Evolutionary conservation across 2,797 vertebrate species (phyloP), one percentile per base, ranked within the genome.

Genomic region (Phataginus tetradactyla): DNA sequence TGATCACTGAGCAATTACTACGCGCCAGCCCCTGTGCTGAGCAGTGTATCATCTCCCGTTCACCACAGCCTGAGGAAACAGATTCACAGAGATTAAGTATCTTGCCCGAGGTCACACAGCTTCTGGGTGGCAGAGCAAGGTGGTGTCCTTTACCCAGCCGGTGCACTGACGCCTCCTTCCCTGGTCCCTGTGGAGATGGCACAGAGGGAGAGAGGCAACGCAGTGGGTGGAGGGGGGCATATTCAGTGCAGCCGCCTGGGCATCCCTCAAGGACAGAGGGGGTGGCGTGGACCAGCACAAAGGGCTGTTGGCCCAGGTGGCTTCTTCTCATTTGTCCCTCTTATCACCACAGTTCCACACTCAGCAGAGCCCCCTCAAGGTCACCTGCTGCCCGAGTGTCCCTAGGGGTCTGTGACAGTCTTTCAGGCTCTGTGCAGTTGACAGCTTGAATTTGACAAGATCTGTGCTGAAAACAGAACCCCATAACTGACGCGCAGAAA

Each of bases 401-500:
- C 97, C 98, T 92, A 90, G 87, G 89, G 89, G 39, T 78, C 86
- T 74, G 81, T 98, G 95, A 96, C 97, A 97, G 95, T 91, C 94
- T 97, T 96, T 96, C 84, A 96, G 92, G 68, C 77, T 25, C 95
- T 97, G 96, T 97, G 93, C 68, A 0, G 95, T 97, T 98, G 97
- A 98, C 97, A 98, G 97, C 93, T 96, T 98, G 96, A 97, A 98
- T 98, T 96, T 98, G 85, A 98, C 98, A 98, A 98, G 97, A 98
- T 97, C 94, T 95, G 92, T 96, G 94, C 90, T 97, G 95, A 97
- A 98, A 96, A 90, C 94, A 90, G 95, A 94, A 90, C 86, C n/a
- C 27, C 55, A 91, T 96, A 93, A 96, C 96, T 85, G 91, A 93
- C 89, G 92, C 34, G 17, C 87, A n/a, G 1, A 75, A 55, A 45